These are phyloP conservation scores for Smittia aterrima DNA, from an alignment of 2,888 invertebrate species.

Conservation along the genomic window DNA sequence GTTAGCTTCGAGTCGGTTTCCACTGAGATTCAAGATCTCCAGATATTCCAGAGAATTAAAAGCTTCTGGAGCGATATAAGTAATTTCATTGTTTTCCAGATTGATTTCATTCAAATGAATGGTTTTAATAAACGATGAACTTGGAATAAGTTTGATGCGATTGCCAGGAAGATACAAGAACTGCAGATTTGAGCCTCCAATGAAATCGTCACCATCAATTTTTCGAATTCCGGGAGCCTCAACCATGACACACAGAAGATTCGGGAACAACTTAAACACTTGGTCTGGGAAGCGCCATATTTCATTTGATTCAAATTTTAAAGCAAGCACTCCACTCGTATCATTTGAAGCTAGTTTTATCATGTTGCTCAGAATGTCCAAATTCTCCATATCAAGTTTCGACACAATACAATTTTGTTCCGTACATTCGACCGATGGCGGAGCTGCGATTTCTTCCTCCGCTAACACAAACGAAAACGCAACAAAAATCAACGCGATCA, in stretches of 20 bases:
- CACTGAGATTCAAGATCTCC: constrained; percentile 20
- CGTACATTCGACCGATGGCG: constrained; percentile 13
- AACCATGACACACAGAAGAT: constrained; percentile 28
- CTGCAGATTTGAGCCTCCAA: constrained; percentile 11
- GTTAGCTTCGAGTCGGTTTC: constrained; percentile 19
- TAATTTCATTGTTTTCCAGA: constrained; percentile 18
- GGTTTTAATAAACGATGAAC: constrained; percentile 7
- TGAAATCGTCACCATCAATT: not conserved
- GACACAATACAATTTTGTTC: constrained; percentile 26
- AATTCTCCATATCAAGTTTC: constrained; percentile 21
- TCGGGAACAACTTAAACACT: constrained; percentile 14
- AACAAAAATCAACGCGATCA: not conserved
- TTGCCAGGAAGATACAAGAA: constrained; percentile 29
- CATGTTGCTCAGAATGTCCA: not conserved
- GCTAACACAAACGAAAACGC: not conserved
- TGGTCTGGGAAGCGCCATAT: too few relatives aligned
- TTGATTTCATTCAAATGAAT: constrained; percentile 37
- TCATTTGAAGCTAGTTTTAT: constrained; percentile 8
- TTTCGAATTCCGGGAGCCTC: not conserved
- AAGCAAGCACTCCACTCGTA: not conserved
- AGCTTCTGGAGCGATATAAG: not conserved
- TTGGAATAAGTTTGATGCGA: constrained; percentile 4
- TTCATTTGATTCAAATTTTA: too few relatives aligned
- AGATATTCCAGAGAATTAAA: constrained; percentile 31
- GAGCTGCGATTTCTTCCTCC: not conserved